Evolutionary conservation across 1,140 invertebrate species (phyloP).

Genomic region (Rhagoletis pomonella): DNA sequence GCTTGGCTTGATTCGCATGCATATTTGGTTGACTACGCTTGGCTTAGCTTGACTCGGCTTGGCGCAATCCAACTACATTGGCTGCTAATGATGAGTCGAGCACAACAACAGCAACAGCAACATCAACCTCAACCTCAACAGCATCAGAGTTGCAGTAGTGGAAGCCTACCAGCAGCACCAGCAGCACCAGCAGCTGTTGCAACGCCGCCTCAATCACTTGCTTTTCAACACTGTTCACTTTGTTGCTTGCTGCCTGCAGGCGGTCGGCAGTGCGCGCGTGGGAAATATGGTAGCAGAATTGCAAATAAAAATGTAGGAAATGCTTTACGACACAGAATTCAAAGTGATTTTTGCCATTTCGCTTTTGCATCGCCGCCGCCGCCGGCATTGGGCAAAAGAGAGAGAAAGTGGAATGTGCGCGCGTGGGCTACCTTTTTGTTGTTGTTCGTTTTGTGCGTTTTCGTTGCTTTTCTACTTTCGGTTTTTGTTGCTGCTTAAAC

Average conservation of each 20-base stretch:
- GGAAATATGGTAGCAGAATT: slow-evolving; percentile 26
- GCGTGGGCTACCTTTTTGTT: background rate
- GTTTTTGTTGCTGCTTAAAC: slow-evolving; percentile 34
- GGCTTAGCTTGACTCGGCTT: background rate
- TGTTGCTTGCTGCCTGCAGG: slow-evolving; percentile 2
- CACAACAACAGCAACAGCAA: background rate
- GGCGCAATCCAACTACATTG: background rate
- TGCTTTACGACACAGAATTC: background rate
- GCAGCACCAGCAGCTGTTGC: background rate
- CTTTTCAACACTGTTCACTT: background rate
- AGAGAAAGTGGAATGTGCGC: slow-evolving; percentile 40
- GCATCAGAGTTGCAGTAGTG: background rate
- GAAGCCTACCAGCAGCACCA: background rate
- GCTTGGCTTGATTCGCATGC: background rate
- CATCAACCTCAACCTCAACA: background rate
- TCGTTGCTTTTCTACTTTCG: background rate
- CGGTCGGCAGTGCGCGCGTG: slow-evolving; percentile 1
- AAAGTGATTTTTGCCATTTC: slow-evolving; percentile 30
- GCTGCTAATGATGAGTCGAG: background rate
- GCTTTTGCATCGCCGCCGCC: slow-evolving; percentile 2
- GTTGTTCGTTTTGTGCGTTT: background rate
- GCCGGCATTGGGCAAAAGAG: slow-evolving; percentile 20
- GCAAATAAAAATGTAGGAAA: slow-evolving; percentile 16
- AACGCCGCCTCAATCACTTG: background rate
- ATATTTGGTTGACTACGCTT: background rate